phyloP scores from a whole-genome alignment of 2,113 vertebrate genomes.

The Mixornis gularis region DNA sequence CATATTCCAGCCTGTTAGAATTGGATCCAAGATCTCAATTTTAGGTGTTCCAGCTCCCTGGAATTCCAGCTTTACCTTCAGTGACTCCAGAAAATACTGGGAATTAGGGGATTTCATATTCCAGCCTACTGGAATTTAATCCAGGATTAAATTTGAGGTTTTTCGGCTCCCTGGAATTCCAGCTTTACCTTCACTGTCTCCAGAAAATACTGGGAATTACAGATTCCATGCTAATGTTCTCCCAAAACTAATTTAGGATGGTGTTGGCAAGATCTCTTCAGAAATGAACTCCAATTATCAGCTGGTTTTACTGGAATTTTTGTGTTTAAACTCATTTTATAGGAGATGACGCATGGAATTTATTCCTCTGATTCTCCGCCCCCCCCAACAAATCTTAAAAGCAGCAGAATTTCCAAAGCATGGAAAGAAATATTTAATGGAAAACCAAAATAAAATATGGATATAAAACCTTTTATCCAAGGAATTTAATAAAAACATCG shows the following conservation, averaged over 20 bases:
- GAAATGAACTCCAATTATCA: background rate
- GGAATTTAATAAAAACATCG: background rate
- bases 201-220: background rate
- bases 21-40: no score
- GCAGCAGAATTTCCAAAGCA: background rate
- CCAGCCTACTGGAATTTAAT: background rate
- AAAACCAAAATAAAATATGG: background rate
- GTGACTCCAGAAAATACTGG: background rate
- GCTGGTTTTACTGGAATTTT: background rate
- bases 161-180: background rate
- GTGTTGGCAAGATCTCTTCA: background rate
- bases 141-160: background rate
- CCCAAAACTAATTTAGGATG: background rate
- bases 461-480: background rate
- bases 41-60: background rate
- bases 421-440: constrained; percentile 31
- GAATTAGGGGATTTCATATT: background rate
- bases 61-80: background rate
- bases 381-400: background rate
- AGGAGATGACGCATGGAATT: background rate
- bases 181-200: background rate
- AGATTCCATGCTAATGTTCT: background rate
- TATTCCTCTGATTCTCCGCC: background rate
- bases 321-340: background rate
- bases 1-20: no score